A percentile compares a stretch with the other conserved stretches of the same genome.
Evolutionary conservation across 2,888 invertebrate species (phyloP).

Genomic region (Isoperla grammatica): DNA sequence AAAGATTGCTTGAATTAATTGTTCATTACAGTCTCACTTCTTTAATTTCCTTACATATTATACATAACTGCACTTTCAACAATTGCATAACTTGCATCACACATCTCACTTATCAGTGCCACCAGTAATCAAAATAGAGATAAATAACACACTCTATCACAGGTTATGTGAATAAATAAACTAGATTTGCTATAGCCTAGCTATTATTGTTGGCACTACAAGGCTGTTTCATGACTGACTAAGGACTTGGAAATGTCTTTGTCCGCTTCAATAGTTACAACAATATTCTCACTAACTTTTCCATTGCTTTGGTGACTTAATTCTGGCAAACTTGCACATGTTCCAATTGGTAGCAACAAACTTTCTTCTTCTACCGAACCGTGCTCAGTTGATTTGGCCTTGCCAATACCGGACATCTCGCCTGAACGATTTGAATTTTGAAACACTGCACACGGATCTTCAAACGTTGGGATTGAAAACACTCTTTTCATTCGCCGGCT

Average conservation of each 20-base stretch:
- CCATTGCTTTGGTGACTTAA: slow-evolving; percentile 43
- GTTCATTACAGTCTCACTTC: no score
- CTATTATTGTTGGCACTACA: slow-evolving; percentile 39
- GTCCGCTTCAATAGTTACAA: slow-evolving; percentile 36
- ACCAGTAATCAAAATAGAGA: not conserved
- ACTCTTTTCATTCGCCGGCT: slow-evolving; percentile 13
- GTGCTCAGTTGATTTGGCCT: not conserved
- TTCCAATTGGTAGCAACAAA: slow-evolving; percentile 19
- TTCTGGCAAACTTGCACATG: slow-evolving; percentile 26
- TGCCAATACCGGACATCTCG: not conserved
- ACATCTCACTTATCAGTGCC: no score
- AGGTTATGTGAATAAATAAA: not conserved
- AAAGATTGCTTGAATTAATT: no score
- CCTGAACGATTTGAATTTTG: slow-evolving; percentile 8
- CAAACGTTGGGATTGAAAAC: slow-evolving; percentile 13
- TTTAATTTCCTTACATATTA: no score
- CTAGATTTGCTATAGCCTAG: no score
- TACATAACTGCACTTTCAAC: no score
- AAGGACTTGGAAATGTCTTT: slow-evolving; percentile 13
- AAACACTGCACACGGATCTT: slow-evolving; percentile 28
- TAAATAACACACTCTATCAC: slow-evolving; percentile 1
- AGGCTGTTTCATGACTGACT: slow-evolving; percentile 42
- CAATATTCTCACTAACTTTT: slow-evolving; percentile 42
- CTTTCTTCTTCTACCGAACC: slow-evolving; percentile 17
- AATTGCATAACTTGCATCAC: no score